Base-by-base conservation (phyloP, 2,113 vertebrate genomes). In the Paracanthobrama guichenoti region DNA sequence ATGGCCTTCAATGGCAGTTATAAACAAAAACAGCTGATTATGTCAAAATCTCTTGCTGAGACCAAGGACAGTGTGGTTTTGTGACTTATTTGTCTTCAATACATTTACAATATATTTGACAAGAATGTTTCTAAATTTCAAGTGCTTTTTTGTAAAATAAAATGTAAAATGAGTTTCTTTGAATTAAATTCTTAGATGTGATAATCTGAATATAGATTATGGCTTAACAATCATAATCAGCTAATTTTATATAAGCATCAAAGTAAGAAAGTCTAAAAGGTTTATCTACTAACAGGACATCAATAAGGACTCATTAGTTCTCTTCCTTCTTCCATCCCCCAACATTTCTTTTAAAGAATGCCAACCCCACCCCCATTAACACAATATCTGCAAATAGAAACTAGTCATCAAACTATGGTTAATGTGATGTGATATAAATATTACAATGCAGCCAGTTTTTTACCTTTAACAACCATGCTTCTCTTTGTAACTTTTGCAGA, bases 21-120 rank as follows among this genome's bases (percentile, higher is more conserved):
- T 85, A 88, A 87, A 88, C 75, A 88, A 48, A 87, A 90, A 88
- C 72, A 83, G 86, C 85, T 89, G 87, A 89, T 86, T 79, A 73
- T 82, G 77, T 73, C 12, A 80, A 82, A 87, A 24, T 35, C 20
- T 79, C 44, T 79, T 81, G 81, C 81, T 86, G 71, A 59, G 84
- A 50, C 31, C 44, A 80, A 83, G 82, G 75, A 26, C 76, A 81
- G 24, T 60, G 31, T 79, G 31, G 71, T 81, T 48, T 20, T 31
- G 26, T 82, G 53, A 79, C 67, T 53, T 11, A 74, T 13, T 42
- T 67, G 50, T 20, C 22, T n/a, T 73, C 11, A 12, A 9, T n/a
- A 75, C 46, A 22, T 66, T 28, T 22, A 11, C 18, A 48, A 22
- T 0, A 35, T 13, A 28, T 50, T 66, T 64, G 8, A 44, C 57